A percentile compares a stretch with the other conserved stretches of the same genome.
Conservation (phyloP, 2,888 invertebrate genomes). For the Caenorhabditis sp. region DNA sequence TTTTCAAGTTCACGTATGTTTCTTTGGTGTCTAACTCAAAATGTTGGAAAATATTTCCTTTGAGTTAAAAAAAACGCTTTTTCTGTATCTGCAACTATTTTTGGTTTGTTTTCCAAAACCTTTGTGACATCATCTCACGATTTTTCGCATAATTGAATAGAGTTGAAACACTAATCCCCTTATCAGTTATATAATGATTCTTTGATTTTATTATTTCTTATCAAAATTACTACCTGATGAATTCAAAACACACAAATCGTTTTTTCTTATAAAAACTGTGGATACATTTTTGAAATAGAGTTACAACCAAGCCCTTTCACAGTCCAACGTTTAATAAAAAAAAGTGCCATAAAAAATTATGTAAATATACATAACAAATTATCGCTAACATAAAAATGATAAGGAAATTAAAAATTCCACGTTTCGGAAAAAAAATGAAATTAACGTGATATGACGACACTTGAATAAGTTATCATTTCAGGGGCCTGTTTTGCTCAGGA, state of each 20-base stretch:
- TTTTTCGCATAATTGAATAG: not conserved
- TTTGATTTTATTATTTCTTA: not conserved
- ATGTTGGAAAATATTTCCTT: too few relatives aligned
- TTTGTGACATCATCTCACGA: not conserved
- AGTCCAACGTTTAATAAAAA: too few relatives aligned
- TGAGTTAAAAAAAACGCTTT: too few relatives aligned
- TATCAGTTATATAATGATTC: not conserved
- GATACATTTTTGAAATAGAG: too few relatives aligned
- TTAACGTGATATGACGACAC: too few relatives aligned
- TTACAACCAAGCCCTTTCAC: too few relatives aligned
- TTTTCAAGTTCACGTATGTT: too few relatives aligned
- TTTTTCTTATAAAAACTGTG: too few relatives aligned
- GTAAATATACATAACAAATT: not conserved
- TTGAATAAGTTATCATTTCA: not conserved
- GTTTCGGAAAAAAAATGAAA: not conserved
- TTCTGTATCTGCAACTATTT: too few relatives aligned
- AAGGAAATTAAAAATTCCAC: not conserved
- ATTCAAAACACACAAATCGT: not conserved
- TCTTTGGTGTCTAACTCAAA: too few relatives aligned
- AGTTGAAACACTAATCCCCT: not conserved
- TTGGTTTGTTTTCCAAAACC: too few relatives aligned
- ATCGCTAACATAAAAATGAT: not conserved
- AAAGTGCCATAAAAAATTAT: too few relatives aligned
- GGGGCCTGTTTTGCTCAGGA: conserved; percentile 24
- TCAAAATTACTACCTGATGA: not conserved